Conservation (phyloP, 1,140 invertebrate species). For the Drosophila neocordata region DNA sequence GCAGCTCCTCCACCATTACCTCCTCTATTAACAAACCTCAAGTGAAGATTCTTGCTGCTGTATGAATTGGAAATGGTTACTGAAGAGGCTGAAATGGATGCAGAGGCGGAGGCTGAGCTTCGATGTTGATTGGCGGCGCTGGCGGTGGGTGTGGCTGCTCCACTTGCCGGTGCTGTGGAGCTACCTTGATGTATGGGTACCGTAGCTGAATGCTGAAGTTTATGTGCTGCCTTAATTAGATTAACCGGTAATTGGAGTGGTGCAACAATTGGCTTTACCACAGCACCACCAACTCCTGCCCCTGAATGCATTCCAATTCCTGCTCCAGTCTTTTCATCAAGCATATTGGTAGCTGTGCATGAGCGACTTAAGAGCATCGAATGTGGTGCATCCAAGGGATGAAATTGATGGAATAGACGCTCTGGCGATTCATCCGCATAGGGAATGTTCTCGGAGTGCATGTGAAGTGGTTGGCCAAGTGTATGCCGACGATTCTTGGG, state of each 20-base stretch:
- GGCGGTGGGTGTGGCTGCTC: conserved; percentile 67
- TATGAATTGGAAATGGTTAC: conserved; percentile 25
- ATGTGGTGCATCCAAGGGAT: conserved; percentile 63
- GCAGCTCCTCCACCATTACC: conserved; percentile 26
- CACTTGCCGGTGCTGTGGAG: conserved; percentile 66
- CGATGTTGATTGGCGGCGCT: conserved; percentile 9
- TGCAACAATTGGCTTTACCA: conserved; percentile 38
- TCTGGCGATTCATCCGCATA: conserved; percentile 84
- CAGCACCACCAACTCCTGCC: neutral
- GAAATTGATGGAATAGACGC: conserved; percentile 74
- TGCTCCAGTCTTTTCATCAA: conserved; percentile 32
- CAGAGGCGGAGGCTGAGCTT: conserved; percentile 16
- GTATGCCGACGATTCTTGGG: conserved; percentile 74
- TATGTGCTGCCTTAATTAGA: conserved; percentile 65
- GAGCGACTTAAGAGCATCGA: conserved; percentile 68
- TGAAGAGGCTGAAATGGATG: conserved; percentile 17
- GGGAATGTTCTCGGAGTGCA: conserved; percentile 83
- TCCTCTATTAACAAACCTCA: conserved; percentile 50
- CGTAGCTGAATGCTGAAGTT: conserved; percentile 76
- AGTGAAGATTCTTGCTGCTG: conserved; percentile 54
- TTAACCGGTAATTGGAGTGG: conserved; percentile 56
- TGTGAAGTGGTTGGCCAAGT: conserved; percentile 72
- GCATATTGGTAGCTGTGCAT: conserved; percentile 72
- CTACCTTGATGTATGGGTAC: conserved; percentile 74
- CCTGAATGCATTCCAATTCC: neutral